A percentile compares a stretch with the other conserved stretches of the same genome.
Conservation (phyloP, 2,888 invertebrate genomes). For the Tetanocera ferruginea region DNA sequence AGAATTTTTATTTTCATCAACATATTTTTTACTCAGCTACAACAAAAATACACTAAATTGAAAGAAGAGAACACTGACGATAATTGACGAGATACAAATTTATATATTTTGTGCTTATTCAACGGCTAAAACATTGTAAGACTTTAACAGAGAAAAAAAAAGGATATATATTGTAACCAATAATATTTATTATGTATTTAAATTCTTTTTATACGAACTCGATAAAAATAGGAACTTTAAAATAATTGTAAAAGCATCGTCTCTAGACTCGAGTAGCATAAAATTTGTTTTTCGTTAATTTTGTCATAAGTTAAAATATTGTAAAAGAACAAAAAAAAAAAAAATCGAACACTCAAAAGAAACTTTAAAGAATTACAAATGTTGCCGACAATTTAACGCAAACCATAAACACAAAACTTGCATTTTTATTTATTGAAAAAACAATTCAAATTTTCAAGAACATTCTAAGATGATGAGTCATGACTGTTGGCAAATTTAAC, state of each 20-base stretch:
- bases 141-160: background rate
- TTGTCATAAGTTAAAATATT: conserved; percentile 34
- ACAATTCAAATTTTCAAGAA: background rate
- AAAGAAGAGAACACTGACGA: conserved; percentile 9
- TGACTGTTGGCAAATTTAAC: background rate
- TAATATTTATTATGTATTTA: conserved; percentile 43
- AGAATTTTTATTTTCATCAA: conserved; percentile 29
- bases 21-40: conserved; percentile 31
- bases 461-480: conserved; percentile 16
- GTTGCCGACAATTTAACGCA: conserved; percentile 43
- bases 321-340: conserved; percentile 30
- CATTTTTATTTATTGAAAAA: conserved; percentile 18
- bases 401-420: conserved; percentile 32
- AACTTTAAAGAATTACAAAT: conserved; percentile 30
- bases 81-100: conserved; percentile 13
- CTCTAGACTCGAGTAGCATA: conserved; percentile 41
- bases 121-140: conserved; percentile 3
- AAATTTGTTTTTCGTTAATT: conserved; percentile 42
- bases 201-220: conserved; percentile 40
- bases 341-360: conserved; percentile 26
- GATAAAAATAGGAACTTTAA: background rate
- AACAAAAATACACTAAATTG: background rate
- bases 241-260: conserved; percentile 31
- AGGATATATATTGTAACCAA: conserved; percentile 41
- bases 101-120: conserved; percentile 28